Base-by-base conservation (phyloP, 2,888 invertebrate species). In the Drosophila nr. medialis region DNA sequence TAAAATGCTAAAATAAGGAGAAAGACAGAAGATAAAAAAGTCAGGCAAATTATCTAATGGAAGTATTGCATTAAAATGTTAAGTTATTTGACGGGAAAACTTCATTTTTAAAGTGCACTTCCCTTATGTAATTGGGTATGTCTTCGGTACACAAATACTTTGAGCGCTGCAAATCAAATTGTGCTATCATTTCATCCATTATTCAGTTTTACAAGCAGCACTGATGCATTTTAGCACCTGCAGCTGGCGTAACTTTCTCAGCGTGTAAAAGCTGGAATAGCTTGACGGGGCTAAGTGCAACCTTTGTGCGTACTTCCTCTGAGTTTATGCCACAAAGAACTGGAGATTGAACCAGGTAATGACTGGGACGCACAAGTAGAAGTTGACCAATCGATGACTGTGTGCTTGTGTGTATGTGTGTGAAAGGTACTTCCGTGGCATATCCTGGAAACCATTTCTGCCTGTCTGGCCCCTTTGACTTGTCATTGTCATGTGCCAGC, bases 251-350 rank as follows among this genome's bases (percentile, higher is more conserved):
- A 74, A 67, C 67, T 67, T 72, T 45, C 38, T 3, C 29, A 24
- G 30, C 42, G 42, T 55, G 24, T 51, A 42, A 21, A 18, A 13
- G 42, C 53, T 38, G 42, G 59, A 49, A 54, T 34, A 53, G 42
- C 70, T 55, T 67, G 66, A 72, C 61, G 70, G 62, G 53, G 50
- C 72, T 67, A 78, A 84, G 75, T 75, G 82, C 70, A 71, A 75
- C 80, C 72, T 81, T 75, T 78, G 72, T 79, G 76, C 72, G 60
- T 58, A 71, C 83, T 85, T 83, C 90, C 90, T 90, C 48, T 45
- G 45, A 61, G 62, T 64, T 67, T 56, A 48, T 61, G 21, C 50
- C 36, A 64, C 75, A 76, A 50, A 65, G 48, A 56, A 76, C 71
- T 36, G 60, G 38, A 10, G 34, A 30, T 40, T 50, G 62, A 51